Percentiles rank a stretch among this genome's conserved stretches.
These are phyloP conservation scores for Myotis findleyi DNA, from an alignment of 2,797 vertebrate genomes.

Conservation along the genomic window DNA sequence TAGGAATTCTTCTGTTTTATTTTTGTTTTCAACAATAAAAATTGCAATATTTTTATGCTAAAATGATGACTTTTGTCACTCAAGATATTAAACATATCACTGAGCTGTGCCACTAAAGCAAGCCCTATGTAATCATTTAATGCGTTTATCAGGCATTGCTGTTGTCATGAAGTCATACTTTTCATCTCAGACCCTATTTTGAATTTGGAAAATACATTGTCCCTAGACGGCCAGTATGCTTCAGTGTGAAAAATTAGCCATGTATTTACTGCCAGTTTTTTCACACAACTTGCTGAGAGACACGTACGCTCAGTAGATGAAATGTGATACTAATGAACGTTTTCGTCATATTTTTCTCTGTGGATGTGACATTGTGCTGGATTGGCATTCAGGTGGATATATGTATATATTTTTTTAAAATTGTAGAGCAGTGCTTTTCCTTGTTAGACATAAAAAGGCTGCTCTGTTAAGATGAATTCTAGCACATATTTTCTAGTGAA, in stretches of 20 bases:
- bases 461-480: slow-evolving; percentile 32
- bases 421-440: slow-evolving; percentile 25
- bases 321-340: not conserved
- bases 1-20: not conserved
- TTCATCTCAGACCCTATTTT: not conserved
- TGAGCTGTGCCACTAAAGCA: not conserved
- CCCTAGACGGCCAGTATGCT: not conserved
- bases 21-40: slow-evolving; percentile 40
- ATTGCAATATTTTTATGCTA: not conserved
- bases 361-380: not conserved
- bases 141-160: not conserved
- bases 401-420: not conserved
- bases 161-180: not conserved
- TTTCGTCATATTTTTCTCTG: not conserved
- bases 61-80: not conserved
- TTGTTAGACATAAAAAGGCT: slow-evolving; percentile 38
- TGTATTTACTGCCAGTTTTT: not conserved
- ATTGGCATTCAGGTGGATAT: not conserved
- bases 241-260: not conserved
- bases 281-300: not conserved
- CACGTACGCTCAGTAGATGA: not conserved
- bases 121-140: not conserved
- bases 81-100: not conserved
- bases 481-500: slow-evolving; percentile 1
- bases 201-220: not conserved